phyloP scores from a whole-genome alignment of 92 coral and sea anemone species.

The Palythoa heliodiscus region DNA sequence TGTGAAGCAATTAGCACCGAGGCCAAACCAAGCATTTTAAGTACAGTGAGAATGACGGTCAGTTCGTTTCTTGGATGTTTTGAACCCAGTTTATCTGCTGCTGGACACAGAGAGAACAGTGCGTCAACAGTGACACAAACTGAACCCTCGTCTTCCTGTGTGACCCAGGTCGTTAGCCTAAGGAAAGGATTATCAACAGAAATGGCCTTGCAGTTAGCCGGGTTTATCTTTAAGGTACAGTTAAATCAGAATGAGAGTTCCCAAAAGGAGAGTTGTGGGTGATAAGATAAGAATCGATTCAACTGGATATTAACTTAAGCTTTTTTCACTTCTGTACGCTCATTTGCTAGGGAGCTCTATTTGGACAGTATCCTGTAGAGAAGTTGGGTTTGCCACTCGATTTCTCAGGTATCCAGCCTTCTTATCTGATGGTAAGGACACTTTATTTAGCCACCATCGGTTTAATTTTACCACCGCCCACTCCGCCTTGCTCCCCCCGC shows the following conservation, averaged over 20 bases:
- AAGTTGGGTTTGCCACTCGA: slow-evolving; percentile 77
- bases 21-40: slow-evolving; percentile 35
- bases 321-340: background rate
- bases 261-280: background rate
- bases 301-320: background rate
- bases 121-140: slow-evolving; percentile 30
- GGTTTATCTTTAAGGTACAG: slow-evolving; percentile 78
- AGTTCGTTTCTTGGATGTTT: slow-evolving; percentile 91
- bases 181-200: slow-evolving; percentile 79
- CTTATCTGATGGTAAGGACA: slow-evolving; percentile 76
- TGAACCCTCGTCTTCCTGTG: slow-evolving; percentile 57
- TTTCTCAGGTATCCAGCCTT: slow-evolving; percentile 78
- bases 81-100: slow-evolving; percentile 57
- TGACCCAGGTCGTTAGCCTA: slow-evolving; percentile 37
- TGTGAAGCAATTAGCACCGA: background rate
- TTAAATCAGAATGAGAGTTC: background rate
- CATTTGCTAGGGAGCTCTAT: slow-evolving; percentile 66
- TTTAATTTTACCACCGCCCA: background rate
- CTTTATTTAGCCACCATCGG: background rate
- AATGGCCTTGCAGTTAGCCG: slow-evolving; percentile 72
- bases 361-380: slow-evolving; percentile 64
- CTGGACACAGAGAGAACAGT: background rate
- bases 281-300: background rate
- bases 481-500: no score
- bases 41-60: slow-evolving; percentile 55